Evolutionary conservation across 2,797 vertebrate species (phyloP), one percentile per base, ranked within the genome.

Genomic region (Gephyroberyx darwinii): DNA sequence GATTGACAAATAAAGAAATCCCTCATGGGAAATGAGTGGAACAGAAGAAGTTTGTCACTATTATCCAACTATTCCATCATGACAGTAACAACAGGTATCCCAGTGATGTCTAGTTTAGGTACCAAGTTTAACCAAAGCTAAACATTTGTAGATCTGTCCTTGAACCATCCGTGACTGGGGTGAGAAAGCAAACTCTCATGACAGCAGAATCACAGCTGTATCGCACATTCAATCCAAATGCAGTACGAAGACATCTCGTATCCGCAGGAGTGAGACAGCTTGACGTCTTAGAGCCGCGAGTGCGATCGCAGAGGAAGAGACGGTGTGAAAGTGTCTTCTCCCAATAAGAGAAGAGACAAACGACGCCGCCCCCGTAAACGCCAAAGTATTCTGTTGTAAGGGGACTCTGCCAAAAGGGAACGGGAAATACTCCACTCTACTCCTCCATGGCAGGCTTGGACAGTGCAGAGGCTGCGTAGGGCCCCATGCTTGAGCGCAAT

Each of bases 111-210:
- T 61, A 19, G 51, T 8, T 72, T 31, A 52, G 53, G 37, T 35
- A 51, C 60, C 2, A 5, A 30, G 31, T 69, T 86, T 70, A 88
- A 78, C 86, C 86, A 54, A 86, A 89, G 80, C 82, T 89, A 30
- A 86, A 85, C 58, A 56, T 71, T 39, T 81, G 37, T 63, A 85
- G 59, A 81, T 84, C 82, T 89, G 91, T 91, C 68, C 60, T 86
- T 16, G 31, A 76, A 63, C 78, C 39, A 41, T 14, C 10, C 1
- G 47, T 35, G 50, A 47, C 56, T 47, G 31, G 50, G 48, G 41
- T n/a, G 8, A 67, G 39, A 57, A 48, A 68, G 20, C 61, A 58
- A 69, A 57, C 37, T 55, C 41, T 68, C 80, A 77, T 78, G 79
- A 55, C 80, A 62, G 57, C 62, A 67, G 64, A 20, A 55, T 61